A percentile compares a stretch with the other conserved stretches of the same genome.
These are phyloP conservation scores for Tympanuchus pallidicinctus DNA, from an alignment of 2,113 vertebrate genomes.

Conservation along the genomic window DNA sequence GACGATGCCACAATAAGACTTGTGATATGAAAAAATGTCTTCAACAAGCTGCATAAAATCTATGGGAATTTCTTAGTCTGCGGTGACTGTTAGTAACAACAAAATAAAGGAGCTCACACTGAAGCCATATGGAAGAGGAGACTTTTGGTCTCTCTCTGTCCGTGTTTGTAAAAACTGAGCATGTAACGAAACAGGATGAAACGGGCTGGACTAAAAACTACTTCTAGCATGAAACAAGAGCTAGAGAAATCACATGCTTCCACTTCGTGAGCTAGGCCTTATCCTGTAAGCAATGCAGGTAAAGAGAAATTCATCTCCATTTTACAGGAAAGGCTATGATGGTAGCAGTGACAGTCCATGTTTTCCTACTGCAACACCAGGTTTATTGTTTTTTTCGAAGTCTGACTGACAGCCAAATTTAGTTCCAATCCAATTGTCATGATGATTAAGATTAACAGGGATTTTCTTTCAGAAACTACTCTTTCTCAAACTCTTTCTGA, in stretches of 20 bases:
- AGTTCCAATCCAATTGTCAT: background rate
- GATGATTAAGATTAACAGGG: background rate
- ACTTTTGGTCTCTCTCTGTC: background rate
- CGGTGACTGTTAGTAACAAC: background rate
- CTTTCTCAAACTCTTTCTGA: background rate
- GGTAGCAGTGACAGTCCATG: background rate
- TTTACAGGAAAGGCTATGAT: background rate
- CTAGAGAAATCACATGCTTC: background rate
- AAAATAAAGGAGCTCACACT: background rate
- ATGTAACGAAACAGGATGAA: background rate
- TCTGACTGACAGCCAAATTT: background rate
- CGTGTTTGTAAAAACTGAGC: background rate
- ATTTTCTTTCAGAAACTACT: background rate
- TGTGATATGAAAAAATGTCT: background rate
- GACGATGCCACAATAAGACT: background rate
- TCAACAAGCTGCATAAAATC: background rate
- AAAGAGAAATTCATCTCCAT: background rate
- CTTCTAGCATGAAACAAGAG: background rate
- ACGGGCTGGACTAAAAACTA: background rate
- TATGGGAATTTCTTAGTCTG: background rate
- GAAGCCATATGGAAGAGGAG: background rate
- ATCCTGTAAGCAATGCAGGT: background rate
- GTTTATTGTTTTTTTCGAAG: background rate
- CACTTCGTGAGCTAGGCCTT: background rate
- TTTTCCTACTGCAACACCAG: background rate